Evolutionary conservation across 2,888 invertebrate species (phyloP), one percentile per base, ranked within the genome.

Genomic region (Chouioia cunea): DNA sequence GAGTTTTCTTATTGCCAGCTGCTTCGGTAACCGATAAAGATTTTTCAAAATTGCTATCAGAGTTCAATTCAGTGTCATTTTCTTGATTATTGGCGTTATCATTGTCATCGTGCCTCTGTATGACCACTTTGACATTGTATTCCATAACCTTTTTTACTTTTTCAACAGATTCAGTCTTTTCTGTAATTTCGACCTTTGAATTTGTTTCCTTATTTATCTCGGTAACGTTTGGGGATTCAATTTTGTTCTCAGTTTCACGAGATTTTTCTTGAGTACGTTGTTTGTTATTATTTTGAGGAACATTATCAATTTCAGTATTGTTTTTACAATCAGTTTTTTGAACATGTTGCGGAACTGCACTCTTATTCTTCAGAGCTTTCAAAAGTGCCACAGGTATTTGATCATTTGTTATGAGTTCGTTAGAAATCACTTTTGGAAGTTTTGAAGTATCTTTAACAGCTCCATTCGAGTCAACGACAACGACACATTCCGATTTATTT

Each of bases 381-480:
- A 78, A 76, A 36, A 81, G 60, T 2, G 74, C 75, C 0, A 65
- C 67, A 14, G 82, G 79, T 62, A 83, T 79, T 59, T 83, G 78
- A 66, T 82, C 79, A 16, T 74, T 70, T 36, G 79, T 78, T 46
- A 84, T 78, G 27, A 80, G 70, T 73, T 82, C 73, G 67, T 79
- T 77, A 0, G 84, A 84, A 67, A 83, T 74, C 48, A 84, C 74
- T 77, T 77, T 79, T 1, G 82, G 81, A 3, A 70, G 63, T 47
- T 74, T 77, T 15, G 58, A 64, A 57, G 56, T 73, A 8, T 43
- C 48, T 23, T 67, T 70, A 14, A 16, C 43, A 18, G 16, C 54
- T 43, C 16, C 64, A 62, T 64, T 65, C 18, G 14, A 27, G 18
- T 53, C 58, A n/a, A n/a, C n/a, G n/a, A n/a, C n/a, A 8, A 43